Conservation (phyloP, 2,888 invertebrate genomes). For the Protula sp. region DNA sequence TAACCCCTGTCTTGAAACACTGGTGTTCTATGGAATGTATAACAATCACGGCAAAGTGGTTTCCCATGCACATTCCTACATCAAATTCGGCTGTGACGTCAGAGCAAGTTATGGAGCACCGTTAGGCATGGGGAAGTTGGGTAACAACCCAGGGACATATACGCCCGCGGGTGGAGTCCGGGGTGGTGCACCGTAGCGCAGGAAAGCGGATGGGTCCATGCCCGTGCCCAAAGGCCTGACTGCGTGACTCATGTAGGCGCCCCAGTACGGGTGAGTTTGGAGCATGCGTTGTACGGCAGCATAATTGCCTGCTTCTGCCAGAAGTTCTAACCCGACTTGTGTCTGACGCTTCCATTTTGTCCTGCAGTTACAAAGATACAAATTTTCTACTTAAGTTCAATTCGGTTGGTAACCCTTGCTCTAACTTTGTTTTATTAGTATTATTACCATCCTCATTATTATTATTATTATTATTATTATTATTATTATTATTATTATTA, state of each 20-base stretch:
- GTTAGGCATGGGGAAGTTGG: not conserved
- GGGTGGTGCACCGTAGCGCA: not conserved
- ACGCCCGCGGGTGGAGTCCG: not conserved
- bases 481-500: too few species aligned
- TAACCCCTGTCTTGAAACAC: too few species aligned
- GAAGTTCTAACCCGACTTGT: conserved; percentile 89
- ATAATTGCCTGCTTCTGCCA: conserved; percentile 96
- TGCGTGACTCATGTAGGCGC: conserved; percentile 46
- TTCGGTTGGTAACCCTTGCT: too few species aligned
- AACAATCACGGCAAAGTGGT: too few species aligned
- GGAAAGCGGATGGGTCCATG: not conserved
- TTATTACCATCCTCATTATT: too few species aligned
- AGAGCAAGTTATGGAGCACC: too few species aligned
- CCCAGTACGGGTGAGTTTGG: conserved; percentile 54
- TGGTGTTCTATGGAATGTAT: too few species aligned
- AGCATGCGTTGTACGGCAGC: conserved; percentile 92
- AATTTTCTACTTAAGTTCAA: not conserved
- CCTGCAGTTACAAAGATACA: conserved; percentile 60
- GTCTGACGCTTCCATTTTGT: conserved; percentile 99
- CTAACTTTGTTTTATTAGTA: too few species aligned
- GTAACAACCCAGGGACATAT: not conserved
- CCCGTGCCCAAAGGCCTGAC: not conserved
- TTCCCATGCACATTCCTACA: too few species aligned
- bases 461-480: too few species aligned
- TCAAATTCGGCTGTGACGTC: too few species aligned